Percentiles rank a stretch among this genome's conserved stretches.
Conservation (phyloP, 2,797 vertebrate genomes). For the Sternotherus odoratus region DNA sequence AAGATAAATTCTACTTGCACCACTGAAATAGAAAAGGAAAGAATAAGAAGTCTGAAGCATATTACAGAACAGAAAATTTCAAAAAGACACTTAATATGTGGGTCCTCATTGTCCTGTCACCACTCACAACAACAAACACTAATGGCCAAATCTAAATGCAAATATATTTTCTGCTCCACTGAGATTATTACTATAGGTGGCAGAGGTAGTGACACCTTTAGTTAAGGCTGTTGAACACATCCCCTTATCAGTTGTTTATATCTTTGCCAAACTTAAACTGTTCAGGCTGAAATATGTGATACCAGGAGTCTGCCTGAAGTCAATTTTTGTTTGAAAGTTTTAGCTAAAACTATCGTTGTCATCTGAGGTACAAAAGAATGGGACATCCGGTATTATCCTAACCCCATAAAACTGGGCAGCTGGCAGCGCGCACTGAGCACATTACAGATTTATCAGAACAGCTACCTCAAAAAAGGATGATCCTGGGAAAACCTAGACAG, state of each 20-base stretch:
- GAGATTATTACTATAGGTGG: too few species aligned
- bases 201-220: background rate
- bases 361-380: too few species aligned
- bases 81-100: background rate
- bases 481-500: too few species aligned
- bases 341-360: too few species aligned
- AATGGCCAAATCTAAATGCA: background rate
- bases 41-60: background rate
- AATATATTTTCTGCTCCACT: too few species aligned
- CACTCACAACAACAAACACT: background rate
- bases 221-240: too few species aligned
- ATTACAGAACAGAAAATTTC: conserved; percentile 5
- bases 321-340: background rate
- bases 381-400: too few species aligned
- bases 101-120: background rate
- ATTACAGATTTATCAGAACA: too few species aligned
- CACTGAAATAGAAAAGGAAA: background rate
- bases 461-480: too few species aligned
- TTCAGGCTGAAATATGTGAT: background rate
- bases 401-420: too few species aligned
- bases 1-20: background rate
- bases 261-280: background rate
- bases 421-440: too few species aligned
- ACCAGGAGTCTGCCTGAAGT: background rate
- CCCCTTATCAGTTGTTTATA: too few species aligned